Evolutionary conservation across 1,140 invertebrate species (phyloP), one percentile per base, ranked within the genome.

Genomic region (Stratiolaelaps scimitus): DNA sequence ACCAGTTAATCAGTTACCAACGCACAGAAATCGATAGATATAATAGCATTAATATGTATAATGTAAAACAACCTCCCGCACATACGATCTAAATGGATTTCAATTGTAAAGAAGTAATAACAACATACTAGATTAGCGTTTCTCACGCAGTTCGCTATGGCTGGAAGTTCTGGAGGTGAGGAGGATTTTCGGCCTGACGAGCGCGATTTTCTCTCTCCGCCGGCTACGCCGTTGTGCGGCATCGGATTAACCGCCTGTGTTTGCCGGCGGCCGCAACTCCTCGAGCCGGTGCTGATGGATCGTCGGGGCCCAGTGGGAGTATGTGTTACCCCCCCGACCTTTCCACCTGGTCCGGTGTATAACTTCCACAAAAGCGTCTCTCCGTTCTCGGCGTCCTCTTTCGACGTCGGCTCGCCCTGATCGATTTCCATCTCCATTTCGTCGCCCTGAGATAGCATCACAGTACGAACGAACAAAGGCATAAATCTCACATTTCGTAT

Each of bases 351-450:
- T 23, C 15, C 13, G 17, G 53, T 60, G 23, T 60, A 60, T 10
- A 60, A 19, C 26, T 60, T 60, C 53, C 53, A 60, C n/a, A 60
- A 23, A 26, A 60, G 23, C 1, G 53, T 60, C 10, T 60, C 53
- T 15, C 53, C 53, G 26, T 6, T 26, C 17, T 29, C 15, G 1
- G 53, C 53, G 10, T 60, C 53, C 23, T 26, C 53, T 34, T 17
- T 29, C 17, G 53, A 29, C 15, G 26, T 2, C 53, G 53, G 53
- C 53, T 60, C 53, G 53, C 53, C 53, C 53, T 60, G 53, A 34
- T 60, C 53, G 53, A 60, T 60, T 60, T 60, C 53, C 53, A 26
- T 23, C 23, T 60, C 53, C 4, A 34, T 26, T 60, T 60, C 53
- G 0, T 60, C 53, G 53, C 26, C 34, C 53, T 60, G 47, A 23